Evolutionary conservation across 1,140 invertebrate genomes (phyloP), one percentile per base, ranked within the genome.

Genomic region (Spodoptera frugiperda): DNA sequence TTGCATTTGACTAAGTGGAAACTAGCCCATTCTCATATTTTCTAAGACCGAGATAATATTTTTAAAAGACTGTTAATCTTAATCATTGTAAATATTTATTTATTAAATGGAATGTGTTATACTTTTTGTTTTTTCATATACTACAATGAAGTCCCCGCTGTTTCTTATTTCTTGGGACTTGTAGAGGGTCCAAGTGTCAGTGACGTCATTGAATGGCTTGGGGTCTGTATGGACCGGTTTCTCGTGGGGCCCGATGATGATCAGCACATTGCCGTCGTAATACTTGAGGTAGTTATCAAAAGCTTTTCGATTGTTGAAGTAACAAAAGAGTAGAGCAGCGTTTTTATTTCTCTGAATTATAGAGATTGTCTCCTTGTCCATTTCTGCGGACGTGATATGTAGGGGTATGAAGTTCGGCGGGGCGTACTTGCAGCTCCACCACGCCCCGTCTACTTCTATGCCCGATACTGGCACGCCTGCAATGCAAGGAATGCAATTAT

Each of bases 241-340:
- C 1, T 94, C 95, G n/a, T 91, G 93, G 0, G 97, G 96, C 4
- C 97, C 97, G 79, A 97, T 96, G 12, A 97, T 95, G 75, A 97
- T 94, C 6, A 97, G 80, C 54, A 96, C 92, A 21, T 91, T 92
- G 1, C 97, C 97, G 3, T 86, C 84, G 85, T 95, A 97, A 57
- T 94, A 81, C 39, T 92, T 86, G n/a, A 97, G 85, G 84, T 97
- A 97, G 9, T 96, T 89, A 6, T 91, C 75, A 89, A 97, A 97
- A 15, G 96, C 96, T 6, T 71, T 46, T 0, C 95, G 94, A 78
- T 97, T 96, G 80, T 97, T 97, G 83, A 97, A 97, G 83, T 97
- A 97, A 83, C 96, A 97, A 85, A 97, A 97, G 25, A 97, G 82
- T 61, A 97, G 81, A 0, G 96, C 96, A 68, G 94, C 94, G n/a